Conservation (phyloP, 2,888 invertebrate genomes). For the Drosophila quasianomalipes region DNA sequence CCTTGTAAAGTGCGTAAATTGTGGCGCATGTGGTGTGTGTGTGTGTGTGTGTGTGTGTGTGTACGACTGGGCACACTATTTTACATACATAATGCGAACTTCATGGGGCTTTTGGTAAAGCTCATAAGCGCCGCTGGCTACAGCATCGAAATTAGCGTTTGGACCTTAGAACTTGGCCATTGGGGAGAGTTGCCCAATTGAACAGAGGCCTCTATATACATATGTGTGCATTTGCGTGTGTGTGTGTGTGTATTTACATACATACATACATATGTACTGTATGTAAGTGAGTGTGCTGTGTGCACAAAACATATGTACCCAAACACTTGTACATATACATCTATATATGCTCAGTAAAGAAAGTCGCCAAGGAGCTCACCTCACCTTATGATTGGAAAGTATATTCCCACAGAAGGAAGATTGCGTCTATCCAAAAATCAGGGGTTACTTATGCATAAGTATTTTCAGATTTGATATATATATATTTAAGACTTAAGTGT, state of each 20-base stretch:
- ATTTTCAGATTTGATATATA: not conserved
- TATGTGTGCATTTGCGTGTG: not conserved
- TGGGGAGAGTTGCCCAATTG: conserved; percentile 25
- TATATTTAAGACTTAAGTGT: no score
- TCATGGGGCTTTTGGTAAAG: conserved; percentile 69
- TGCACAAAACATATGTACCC: not conserved
- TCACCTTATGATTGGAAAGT: not conserved
- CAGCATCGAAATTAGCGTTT: conserved; percentile 72
- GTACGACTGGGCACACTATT: conserved; percentile 63
- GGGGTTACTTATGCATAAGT: not conserved
- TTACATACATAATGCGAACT: conserved; percentile 77
- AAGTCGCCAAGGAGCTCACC: not conserved
- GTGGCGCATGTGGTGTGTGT: conserved; percentile 22
- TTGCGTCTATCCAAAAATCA: not conserved
- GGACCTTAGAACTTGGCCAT: conserved; percentile 49
- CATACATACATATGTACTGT: not conserved
- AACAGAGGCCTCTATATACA: not conserved
- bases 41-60: conserved; percentile 20
- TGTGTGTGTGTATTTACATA: not conserved
- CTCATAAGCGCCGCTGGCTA: conserved; percentile 74
- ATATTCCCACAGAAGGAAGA: not conserved
- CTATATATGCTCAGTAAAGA: not conserved
- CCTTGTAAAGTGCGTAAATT: conserved; percentile 55
- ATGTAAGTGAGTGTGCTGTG: not conserved
- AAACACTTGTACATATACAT: not conserved